Conservation (phyloP, 1,140 invertebrate species). For the Trichomalopsis sarcophagae region DNA sequence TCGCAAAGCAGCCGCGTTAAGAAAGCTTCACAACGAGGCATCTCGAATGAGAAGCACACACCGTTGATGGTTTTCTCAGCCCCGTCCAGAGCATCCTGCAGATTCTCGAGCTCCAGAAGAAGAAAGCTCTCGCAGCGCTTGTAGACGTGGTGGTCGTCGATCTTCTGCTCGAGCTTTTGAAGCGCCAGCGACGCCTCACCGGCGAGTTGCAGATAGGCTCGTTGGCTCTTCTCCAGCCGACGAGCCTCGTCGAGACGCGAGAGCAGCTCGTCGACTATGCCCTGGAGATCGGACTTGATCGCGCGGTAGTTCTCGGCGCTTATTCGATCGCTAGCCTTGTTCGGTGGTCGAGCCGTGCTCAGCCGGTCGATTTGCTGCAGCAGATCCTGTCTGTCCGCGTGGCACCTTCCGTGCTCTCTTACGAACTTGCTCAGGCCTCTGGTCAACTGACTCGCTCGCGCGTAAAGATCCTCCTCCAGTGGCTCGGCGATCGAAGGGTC, state of each 20-base stretch:
- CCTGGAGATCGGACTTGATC: neutral
- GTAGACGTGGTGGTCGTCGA: conserved; percentile 24
- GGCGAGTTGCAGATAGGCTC: neutral
- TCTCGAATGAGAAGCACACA: neutral
- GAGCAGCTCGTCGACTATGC: conserved; percentile 4
- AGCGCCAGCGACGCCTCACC: conserved; percentile 26
- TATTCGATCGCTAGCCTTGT: too few relatives aligned
- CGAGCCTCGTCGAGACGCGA: neutral
- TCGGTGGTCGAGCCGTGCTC: too few relatives aligned
- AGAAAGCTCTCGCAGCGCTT: conserved; percentile 11
- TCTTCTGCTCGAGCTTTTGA: conserved; percentile 9
- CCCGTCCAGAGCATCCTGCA: neutral
- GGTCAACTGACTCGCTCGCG: neutral
- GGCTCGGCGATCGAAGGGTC: neutral
- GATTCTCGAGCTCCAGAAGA: conserved; percentile 20
- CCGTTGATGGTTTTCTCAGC: conserved; percentile 3
- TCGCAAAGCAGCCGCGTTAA: neutral
- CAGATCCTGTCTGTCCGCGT: neutral
- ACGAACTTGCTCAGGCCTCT: conserved; percentile 17
- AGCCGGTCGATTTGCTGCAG: conserved; percentile 35
- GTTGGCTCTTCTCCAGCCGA: neutral
- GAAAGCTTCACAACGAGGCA: neutral
- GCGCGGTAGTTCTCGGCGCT: neutral
- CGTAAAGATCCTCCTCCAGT: neutral
- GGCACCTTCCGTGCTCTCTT: conserved; percentile 29